Base-by-base conservation (phyloP, 2,797 vertebrate genomes). In the Rhynchonycteris naso region DNA sequence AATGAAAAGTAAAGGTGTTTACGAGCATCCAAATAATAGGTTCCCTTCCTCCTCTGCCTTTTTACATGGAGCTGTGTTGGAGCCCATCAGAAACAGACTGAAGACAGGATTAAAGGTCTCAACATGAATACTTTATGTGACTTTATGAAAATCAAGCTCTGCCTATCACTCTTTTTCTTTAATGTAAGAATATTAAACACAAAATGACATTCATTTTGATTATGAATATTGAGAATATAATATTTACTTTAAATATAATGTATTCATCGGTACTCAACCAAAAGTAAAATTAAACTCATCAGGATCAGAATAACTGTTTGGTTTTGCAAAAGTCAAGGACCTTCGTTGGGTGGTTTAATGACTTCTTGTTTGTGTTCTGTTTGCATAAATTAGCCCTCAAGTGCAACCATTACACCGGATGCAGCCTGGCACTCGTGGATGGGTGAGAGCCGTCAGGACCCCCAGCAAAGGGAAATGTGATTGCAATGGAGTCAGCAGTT, bases 301-400 rank as follows among this genome's bases (percentile, higher is more conserved):
- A 97, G 95, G 69, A 97, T 93, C 96, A 95, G 66, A 95, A 94
- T 91, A 97, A 97, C 92, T 96, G 95, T 97, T 97, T 98, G 92
- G 90, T 89, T 95, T 97, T 96, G 95, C 95, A 97, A 97, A 97
- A 94, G 59, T 96, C 95, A 96, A 97, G 98, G 93, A 97, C 97
- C 95, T 95, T 97, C 30, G 5, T 97, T 94, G 94, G 89, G 92
- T 97, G 88, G 97, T 95, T 97, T 97, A 97, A 97, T 97, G 97
- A 97, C 95, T 97, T 93, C 94, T 97, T 97, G 96, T 97, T 97
- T 97, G 97, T 97, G 96, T 93, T 97, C 96, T 97, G 92, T 95
- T 98, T 94, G 97, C 93, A 97, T 97, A 96, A 97, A 97, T 71
- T 86, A 93, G 93, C 96, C 97, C 95, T 96, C 95, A 97, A 96